A percentile compares a stretch with the other conserved stretches of the same genome.
phyloP scores from a whole-genome alignment of 2,888 invertebrate species.

The Coelopa pilipes region DNA sequence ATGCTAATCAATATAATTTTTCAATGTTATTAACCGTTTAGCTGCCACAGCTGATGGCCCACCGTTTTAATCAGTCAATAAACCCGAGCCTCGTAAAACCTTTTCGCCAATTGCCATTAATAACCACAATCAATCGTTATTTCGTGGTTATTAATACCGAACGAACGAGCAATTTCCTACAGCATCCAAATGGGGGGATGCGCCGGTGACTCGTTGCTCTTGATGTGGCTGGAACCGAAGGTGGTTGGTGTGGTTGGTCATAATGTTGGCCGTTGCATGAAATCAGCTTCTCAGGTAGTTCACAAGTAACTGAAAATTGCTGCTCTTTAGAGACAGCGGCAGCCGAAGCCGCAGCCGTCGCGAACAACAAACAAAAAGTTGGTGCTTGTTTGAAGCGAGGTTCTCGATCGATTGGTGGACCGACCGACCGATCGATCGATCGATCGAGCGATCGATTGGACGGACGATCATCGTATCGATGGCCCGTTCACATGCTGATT shows the following conservation, averaged over 20 bases:
- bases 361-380: neutral
- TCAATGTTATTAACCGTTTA: slow-evolving; percentile 22
- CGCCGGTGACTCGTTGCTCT: neutral
- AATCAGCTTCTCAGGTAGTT: slow-evolving; percentile 65
- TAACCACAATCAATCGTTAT: slow-evolving; percentile 25
- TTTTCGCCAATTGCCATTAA: slow-evolving; percentile 28
- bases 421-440: slow-evolving; percentile 47
- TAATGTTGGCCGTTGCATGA: slow-evolving; percentile 41
- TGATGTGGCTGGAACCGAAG: neutral
- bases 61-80: slow-evolving; percentile 16
- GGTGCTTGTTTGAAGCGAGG: slow-evolving; percentile 15
- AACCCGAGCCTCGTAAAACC: slow-evolving; percentile 9
- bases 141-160: slow-evolving; percentile 29
- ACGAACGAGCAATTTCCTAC: slow-evolving; percentile 26
- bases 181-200: slow-evolving; percentile 8
- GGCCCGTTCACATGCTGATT: slow-evolving; percentile 47
- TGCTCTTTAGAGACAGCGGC: slow-evolving; percentile 38
- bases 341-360: slow-evolving; percentile 18
- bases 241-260: neutral
- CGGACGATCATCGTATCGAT: neutral
- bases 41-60: neutral
- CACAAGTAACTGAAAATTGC: slow-evolving; percentile 65
- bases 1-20: slow-evolving; percentile 21
- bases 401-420: slow-evolving; percentile 41
- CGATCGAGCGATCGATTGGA: slow-evolving; percentile 40